These are phyloP conservation scores for Mnemiopsis leidyi DNA, from an alignment of 37 sponge, comb jelly and placozoan genomes.

Conservation along the genomic window DNA sequence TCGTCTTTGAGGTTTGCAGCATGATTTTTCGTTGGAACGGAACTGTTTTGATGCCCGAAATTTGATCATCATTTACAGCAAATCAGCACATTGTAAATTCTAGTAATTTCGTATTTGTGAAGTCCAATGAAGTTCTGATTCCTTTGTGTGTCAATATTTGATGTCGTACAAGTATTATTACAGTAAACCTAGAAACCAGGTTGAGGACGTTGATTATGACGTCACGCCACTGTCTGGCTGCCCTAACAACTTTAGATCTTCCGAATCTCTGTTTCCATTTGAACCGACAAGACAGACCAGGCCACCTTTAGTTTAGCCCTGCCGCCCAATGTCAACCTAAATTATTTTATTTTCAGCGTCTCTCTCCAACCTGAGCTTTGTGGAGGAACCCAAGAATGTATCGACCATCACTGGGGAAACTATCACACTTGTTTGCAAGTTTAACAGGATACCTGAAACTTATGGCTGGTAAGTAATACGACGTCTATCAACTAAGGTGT, in stretches of 20 bases:
- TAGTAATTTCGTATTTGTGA: not conserved
- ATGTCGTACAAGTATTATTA: not conserved
- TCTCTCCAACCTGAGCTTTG: not conserved
- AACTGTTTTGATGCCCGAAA: not conserved
- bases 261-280: not conserved
- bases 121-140: not conserved
- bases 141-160: not conserved
- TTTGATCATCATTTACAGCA: not conserved
- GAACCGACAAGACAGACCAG: not conserved
- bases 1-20: not conserved
- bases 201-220: too few species aligned
- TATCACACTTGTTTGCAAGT: conserved; percentile 34
- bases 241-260: too few species aligned
- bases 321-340: not conserved
- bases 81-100: not conserved
- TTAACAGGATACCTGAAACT: not conserved
- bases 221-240: not conserved
- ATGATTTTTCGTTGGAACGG: not conserved
- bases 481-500: not conserved
- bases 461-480: conserved; percentile 30
- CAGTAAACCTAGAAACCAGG: not conserved
- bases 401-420: not conserved
- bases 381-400: not conserved
- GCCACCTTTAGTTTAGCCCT: not conserved
- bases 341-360: not conserved